Percentiles rank a stretch among this genome's conserved stretches.
These are phyloP conservation scores for Heliconius hermathena DNA, from an alignment of 1,140 invertebrate species.

Conservation along the genomic window DNA sequence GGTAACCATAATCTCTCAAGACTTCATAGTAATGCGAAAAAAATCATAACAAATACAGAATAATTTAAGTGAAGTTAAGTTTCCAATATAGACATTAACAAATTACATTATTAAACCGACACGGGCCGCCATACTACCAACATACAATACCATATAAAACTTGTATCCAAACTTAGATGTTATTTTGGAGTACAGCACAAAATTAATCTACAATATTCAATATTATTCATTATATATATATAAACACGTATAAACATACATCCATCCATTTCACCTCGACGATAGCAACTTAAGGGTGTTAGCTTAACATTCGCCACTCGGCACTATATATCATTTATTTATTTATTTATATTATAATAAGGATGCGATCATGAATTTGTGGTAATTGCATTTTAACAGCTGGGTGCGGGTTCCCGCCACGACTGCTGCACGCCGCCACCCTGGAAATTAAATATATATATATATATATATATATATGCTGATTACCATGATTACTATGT, in stretches of 20 bases:
- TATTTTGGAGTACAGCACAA: conserved; percentile 64
- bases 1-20: background rate
- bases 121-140: background rate
- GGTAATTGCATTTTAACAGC: conserved; percentile 69
- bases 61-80: background rate
- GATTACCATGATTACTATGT: background rate
- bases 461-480: background rate
- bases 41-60: background rate
- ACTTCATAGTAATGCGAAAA: background rate
- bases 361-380: conserved; percentile 70
- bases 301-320: conserved; percentile 57
- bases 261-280: conserved; percentile 71
- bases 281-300: conserved; percentile 74
- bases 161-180: conserved; percentile 20
- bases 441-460: conserved; percentile 43
- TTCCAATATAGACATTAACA: conserved; percentile 1
- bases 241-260: conserved; percentile 80
- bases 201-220: conserved; percentile 79
- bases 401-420: conserved; percentile 51
- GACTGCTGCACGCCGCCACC: conserved; percentile 53
- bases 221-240: conserved; percentile 53
- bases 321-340: conserved; percentile 58
- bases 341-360: conserved; percentile 67
- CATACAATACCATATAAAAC: background rate
- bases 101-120: background rate